These are phyloP conservation scores for Pomacea maculata DNA, from an alignment of 1,140 invertebrate species.

Conservation along the genomic window DNA sequence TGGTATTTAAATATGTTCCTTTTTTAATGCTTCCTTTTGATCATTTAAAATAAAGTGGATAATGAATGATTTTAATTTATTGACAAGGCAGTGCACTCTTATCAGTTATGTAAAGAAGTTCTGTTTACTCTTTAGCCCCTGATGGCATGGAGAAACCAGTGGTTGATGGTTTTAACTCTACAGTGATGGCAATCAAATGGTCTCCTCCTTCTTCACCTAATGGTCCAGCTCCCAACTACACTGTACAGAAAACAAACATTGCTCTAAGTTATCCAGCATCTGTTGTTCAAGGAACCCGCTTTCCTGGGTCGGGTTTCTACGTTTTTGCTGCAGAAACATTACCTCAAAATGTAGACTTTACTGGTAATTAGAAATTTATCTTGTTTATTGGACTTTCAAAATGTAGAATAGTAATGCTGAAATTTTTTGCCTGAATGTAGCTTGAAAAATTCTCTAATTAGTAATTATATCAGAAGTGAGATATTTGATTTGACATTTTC, in stretches of 20 bases:
- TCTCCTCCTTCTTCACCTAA: constrained; percentile 49
- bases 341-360: constrained; percentile 59
- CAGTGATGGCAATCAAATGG: constrained; percentile 57
- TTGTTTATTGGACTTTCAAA: not conserved
- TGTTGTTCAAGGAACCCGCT: constrained; percentile 55
- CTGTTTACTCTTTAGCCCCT: constrained; percentile 43
- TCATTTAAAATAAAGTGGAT: too few species aligned
- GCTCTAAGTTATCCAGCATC: constrained; percentile 59
- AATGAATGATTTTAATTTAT: too few species aligned
- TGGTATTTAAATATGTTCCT: too few species aligned
- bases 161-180: constrained; percentile 54
- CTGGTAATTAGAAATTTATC: constrained; percentile 43
- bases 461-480: not conserved
- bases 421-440: not conserved
- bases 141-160: constrained; percentile 45
- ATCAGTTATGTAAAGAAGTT: too few species aligned
- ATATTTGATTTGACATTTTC: too few species aligned
- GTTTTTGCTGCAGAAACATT: constrained; percentile 56
- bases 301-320: constrained; percentile 63
- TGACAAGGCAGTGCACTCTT: too few species aligned
- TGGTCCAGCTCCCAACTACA: constrained; percentile 58
- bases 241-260: constrained; percentile 52
- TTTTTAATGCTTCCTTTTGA: too few species aligned
- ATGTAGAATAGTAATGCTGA: not conserved
- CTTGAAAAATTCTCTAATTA: not conserved